Evolutionary conservation across 2,888 invertebrate genomes (phyloP).

Genomic region (Drosophila tanythrix): DNA sequence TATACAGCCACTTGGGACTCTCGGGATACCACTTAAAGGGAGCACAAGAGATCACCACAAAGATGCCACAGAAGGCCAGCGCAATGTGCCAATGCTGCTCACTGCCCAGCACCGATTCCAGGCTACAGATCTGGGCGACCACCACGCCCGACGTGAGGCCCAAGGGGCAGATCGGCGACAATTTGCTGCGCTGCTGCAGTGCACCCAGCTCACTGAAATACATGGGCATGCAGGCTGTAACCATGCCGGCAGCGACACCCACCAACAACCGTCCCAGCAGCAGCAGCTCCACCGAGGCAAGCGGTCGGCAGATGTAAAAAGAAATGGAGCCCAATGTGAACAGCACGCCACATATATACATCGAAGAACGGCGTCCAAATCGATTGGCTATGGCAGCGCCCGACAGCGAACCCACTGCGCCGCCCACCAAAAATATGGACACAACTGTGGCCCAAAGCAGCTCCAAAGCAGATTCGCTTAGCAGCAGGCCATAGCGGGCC

Average conservation of each 20-base stretch:
- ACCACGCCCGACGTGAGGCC: conserved; percentile 84
- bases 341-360: conserved; percentile 89
- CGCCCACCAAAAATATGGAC: conserved; percentile 95
- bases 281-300: conserved; percentile 91
- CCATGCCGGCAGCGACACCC: conserved; percentile 92
- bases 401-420: conserved; percentile 92
- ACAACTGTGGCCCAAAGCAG: conserved; percentile 93
- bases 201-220: conserved; percentile 96
- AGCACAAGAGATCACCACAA: conserved; percentile 88
- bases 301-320: conserved; percentile 88
- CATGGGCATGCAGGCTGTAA: conserved; percentile 95
- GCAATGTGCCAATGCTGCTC: conserved; percentile 90
- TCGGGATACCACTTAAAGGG: conserved; percentile 91
- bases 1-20: conserved; percentile 94
- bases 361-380: conserved; percentile 88
- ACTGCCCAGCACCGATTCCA: conserved; percentile 86
- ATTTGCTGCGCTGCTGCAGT: conserved; percentile 89
- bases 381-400: conserved; percentile 91
- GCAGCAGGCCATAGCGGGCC: conserved; percentile 86
- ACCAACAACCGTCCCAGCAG: conserved; percentile 90
- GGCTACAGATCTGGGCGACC: conserved; percentile 82
- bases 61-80: conserved; percentile 89
- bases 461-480: conserved; percentile 86
- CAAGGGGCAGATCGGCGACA: conserved; percentile 90
- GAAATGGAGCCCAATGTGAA: conserved; percentile 89